These are phyloP conservation scores for Cephus spinipes DNA, from an alignment of 2,888 invertebrate genomes.

Conservation along the genomic window DNA sequence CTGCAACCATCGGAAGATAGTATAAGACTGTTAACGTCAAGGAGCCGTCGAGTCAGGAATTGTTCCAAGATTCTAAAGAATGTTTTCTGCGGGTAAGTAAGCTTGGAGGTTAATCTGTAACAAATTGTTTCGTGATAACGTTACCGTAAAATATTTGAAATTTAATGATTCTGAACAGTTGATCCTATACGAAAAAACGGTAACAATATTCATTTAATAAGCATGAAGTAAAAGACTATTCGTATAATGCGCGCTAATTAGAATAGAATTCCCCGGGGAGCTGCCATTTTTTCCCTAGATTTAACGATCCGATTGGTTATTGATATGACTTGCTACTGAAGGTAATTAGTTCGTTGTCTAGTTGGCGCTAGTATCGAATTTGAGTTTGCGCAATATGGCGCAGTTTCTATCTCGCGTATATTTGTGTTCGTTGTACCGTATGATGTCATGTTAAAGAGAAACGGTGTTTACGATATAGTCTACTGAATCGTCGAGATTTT, in stretches of 20 bases:
- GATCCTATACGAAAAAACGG: not conserved
- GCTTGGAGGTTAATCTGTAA: not conserved
- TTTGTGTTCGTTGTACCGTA: not conserved
- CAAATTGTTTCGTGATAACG: not conserved
- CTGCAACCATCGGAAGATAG: slow-evolving; percentile 60
- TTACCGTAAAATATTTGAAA: not conserved
- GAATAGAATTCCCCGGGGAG: not conserved
- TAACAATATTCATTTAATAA: not conserved
- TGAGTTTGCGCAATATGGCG: not conserved
- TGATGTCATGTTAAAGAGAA: not conserved
- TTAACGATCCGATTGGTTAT: not conserved
- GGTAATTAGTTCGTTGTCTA: not conserved
- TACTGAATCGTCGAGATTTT: not conserved
- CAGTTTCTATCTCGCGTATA: not conserved
- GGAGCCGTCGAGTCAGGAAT: slow-evolving; percentile 52
- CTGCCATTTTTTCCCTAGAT: not conserved
- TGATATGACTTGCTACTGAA: not conserved
- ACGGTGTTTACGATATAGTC: not conserved
- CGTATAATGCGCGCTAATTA: not conserved
- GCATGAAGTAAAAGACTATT: not conserved
- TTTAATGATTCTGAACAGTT: not conserved
- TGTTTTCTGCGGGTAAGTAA: slow-evolving; percentile 60
- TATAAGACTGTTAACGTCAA: slow-evolving; percentile 49
- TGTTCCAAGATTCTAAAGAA: slow-evolving; percentile 53
- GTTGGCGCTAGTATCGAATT: not conserved